Evolutionary conservation across 2,113 vertebrate genomes (phyloP), one percentile per base, ranked within the genome.

Genomic region (Xenopus laevis): DNA sequence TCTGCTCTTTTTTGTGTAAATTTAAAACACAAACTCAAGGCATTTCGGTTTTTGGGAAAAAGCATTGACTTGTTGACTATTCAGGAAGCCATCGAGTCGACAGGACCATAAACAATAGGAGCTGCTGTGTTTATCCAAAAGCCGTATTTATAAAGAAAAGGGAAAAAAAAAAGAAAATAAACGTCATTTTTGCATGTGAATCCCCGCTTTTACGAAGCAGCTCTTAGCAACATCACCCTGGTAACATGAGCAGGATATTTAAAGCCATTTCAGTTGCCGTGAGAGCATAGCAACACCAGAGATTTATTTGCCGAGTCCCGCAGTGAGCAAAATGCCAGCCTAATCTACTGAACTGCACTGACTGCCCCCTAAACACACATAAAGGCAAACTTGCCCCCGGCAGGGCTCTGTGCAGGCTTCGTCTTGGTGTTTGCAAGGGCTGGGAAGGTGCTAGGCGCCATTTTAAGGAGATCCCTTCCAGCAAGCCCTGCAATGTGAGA

Each of bases 381-480:
- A 59, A 50, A 21, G 16, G 45, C 27, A 47, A 52, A 50, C 44
- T 45, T 6, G 16, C 52, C 18, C 23, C 63, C 13, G 53, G n/a
- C 13, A 46, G 53, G 55, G 65, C n/a, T 17, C n/a, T 45, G 20
- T 47, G 15, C 44, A 40, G 2, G 78, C 86, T 82, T 79, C 13
- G 70, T 74, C 20, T 55, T 18, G 2, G 81, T 78, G 80, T 80
- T 79, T 81, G 79, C 80, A 76, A 74, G 79, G 74, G 83, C 86
- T 73, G 77, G 92, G 23, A 27, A 27, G 23, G 23, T 27, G 23
- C 23, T 27, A 27, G 23, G 89, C 93, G 92, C 93, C 94, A 95
- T 96, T 92, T 95, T 92, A 92, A 64, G 47, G 88, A 91, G 86
- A 86, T 87, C 88, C 88, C 88, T 89, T 89, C 86, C 88, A 87